A percentile compares a stretch with the other conserved stretches of the same genome.
phyloP scores from a whole-genome alignment of 2,113 vertebrate species.

The Edolisoma coerulescens region DNA sequence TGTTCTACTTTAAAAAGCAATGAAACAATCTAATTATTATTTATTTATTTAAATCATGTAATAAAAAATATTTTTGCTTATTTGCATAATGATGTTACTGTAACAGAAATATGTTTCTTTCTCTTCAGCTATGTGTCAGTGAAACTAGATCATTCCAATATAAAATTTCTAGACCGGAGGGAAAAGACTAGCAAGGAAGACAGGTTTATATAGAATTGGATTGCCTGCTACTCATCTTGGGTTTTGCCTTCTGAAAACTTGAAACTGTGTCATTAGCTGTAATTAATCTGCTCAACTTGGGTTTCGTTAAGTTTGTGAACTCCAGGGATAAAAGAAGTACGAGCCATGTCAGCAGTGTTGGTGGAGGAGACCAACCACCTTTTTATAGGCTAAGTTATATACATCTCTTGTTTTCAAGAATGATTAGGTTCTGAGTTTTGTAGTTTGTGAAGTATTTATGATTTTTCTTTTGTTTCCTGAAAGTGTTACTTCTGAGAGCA shows the following conservation, averaged over 20 bases:
- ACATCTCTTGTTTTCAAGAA: not conserved
- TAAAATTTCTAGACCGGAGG: not conserved
- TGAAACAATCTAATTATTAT: not conserved
- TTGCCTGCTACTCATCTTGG: not conserved
- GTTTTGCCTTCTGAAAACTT: not conserved
- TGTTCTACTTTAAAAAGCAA: not conserved
- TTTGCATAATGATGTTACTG: not conserved
- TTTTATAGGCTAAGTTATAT: not conserved
- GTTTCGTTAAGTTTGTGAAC: not conserved
- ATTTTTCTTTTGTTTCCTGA: not conserved
- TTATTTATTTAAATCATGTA: not conserved
- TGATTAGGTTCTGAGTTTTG: not conserved
- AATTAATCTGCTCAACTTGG: not conserved
- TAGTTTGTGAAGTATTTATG: not conserved
- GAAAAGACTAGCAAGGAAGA: not conserved
- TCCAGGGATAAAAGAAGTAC: not conserved
- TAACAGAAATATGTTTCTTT: not conserved
- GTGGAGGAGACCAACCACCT: not conserved
- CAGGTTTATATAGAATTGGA: not conserved
- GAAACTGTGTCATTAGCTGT: not conserved
- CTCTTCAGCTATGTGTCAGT: not conserved
- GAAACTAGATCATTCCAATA: not conserved
- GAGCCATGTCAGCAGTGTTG: not conserved
- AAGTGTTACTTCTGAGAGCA: not conserved
- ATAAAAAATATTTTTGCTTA: not conserved